Evolutionary conservation across 2,113 vertebrate species (phyloP).

Genomic region (Nipponia nippon): DNA sequence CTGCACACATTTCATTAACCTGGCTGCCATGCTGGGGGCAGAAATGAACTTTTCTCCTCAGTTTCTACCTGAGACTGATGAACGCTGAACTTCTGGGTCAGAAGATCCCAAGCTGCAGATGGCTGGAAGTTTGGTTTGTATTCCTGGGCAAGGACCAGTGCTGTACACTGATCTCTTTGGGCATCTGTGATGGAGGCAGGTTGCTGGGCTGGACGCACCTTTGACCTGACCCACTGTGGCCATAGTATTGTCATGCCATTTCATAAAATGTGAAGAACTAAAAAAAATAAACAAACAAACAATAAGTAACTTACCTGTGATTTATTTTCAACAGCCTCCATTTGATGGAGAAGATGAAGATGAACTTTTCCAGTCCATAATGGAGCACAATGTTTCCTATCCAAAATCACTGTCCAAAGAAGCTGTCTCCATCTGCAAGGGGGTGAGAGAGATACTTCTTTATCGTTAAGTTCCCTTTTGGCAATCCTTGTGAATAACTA

Average conservation of each 20-base stretch:
- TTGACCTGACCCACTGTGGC: not conserved
- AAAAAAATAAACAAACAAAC: too few species aligned
- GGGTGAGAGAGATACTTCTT: constrained; percentile 76
- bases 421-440: constrained; percentile 97
- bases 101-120: not conserved
- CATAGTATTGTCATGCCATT: not conserved
- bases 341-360: constrained; percentile 98
- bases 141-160: not conserved
- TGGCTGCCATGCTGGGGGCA: not conserved
- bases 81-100: not conserved
- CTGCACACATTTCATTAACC: not conserved
- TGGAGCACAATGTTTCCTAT: constrained; percentile 98
- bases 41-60: not conserved
- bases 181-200: not conserved
- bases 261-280: not conserved
- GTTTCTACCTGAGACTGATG: not conserved
- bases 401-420: constrained; percentile 97
- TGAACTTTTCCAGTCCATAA: constrained; percentile 97
- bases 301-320: not conserved
- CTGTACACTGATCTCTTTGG: not conserved
- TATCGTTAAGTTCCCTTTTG: not conserved
- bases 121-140: not conserved
- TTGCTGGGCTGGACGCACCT: not conserved
- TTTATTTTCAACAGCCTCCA: constrained; percentile 79
- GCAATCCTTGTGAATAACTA: not conserved